These are phyloP conservation scores for Riptortus pedestris DNA, from an alignment of 1,140 invertebrate genomes.

Conservation along the genomic window DNA sequence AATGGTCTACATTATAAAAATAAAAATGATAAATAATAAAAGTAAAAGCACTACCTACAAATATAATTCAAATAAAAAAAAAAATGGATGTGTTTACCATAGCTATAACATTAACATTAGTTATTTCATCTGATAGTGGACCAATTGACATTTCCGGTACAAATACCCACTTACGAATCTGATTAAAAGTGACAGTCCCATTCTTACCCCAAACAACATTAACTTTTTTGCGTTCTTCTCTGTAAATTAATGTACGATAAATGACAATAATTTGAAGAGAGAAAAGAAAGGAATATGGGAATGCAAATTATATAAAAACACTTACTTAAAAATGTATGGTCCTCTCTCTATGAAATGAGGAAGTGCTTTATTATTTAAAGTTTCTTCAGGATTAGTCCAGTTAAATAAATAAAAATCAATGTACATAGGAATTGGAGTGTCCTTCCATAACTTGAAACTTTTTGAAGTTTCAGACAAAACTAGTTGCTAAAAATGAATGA, in stretches of 20 bases:
- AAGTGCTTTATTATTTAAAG: conserved; percentile 38
- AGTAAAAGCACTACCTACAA: neutral
- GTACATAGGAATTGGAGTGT: conserved; percentile 63
- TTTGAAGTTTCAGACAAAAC: conserved; percentile 28
- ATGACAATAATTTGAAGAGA: neutral
- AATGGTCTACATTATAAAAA: conserved; percentile 6
- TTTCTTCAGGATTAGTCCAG: conserved; percentile 64
- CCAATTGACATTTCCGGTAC: conserved; percentile 59
- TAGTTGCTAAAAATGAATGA: conserved; percentile 31
- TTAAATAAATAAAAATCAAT: conserved; percentile 71
- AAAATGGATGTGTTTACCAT: conserved; percentile 47
- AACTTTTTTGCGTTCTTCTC: conserved; percentile 56
- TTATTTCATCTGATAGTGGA: conserved; percentile 58
- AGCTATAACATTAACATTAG: conserved; percentile 69
- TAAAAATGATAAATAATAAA: neutral
- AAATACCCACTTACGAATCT: conserved; percentile 64
- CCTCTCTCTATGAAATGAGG: conserved; percentile 58
- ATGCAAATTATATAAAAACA: neutral
- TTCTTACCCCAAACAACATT: conserved; percentile 58
- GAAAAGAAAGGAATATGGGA: neutral
- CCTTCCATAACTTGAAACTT: conserved; percentile 55
- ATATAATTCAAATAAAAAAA: neutral
- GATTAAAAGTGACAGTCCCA: conserved; percentile 65
- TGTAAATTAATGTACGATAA: conserved; percentile 33
- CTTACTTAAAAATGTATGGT: conserved; percentile 53